These are phyloP conservation scores for Malurus elegans DNA, from an alignment of 2,113 vertebrate genomes.

Conservation along the genomic window DNA sequence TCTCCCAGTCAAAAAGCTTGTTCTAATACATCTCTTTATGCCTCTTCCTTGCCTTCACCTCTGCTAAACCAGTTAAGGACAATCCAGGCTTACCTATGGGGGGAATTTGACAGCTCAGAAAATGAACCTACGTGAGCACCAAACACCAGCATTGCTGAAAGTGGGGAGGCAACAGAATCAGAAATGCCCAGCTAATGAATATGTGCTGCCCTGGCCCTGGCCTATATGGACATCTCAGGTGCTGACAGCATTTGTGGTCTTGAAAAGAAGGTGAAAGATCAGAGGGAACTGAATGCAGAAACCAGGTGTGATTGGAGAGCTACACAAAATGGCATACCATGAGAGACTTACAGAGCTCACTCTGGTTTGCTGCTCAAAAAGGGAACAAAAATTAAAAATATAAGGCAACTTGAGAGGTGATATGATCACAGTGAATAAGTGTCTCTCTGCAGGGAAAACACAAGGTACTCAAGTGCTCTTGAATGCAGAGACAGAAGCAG, in stretches of 20 bases:
- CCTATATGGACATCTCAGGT: not conserved
- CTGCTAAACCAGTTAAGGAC: not conserved
- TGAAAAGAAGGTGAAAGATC: not conserved
- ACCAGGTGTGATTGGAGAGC: not conserved
- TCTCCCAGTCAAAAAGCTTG: not conserved
- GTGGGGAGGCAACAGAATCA: not conserved
- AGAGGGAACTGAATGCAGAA: not conserved
- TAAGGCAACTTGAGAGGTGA: not conserved
- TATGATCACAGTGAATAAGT: not conserved
- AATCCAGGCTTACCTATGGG: not conserved
- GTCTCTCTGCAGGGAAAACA: not conserved
- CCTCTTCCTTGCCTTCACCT: not conserved
- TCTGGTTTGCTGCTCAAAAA: not conserved
- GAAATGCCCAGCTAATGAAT: not conserved
- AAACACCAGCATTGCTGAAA: not conserved
- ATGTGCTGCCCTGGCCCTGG: not conserved
- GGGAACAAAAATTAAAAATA: not conserved
- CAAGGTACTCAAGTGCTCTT: not conserved
- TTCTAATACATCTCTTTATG: not conserved
- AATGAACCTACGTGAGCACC: not conserved
- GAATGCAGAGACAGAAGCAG: not conserved
- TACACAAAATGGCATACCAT: not conserved
- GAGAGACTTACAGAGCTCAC: not conserved
- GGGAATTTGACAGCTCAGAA: not conserved
- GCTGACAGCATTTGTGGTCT: not conserved